Base-by-base conservation (phyloP, 1,140 invertebrate genomes). In the Sminthurides bifidus region DNA sequence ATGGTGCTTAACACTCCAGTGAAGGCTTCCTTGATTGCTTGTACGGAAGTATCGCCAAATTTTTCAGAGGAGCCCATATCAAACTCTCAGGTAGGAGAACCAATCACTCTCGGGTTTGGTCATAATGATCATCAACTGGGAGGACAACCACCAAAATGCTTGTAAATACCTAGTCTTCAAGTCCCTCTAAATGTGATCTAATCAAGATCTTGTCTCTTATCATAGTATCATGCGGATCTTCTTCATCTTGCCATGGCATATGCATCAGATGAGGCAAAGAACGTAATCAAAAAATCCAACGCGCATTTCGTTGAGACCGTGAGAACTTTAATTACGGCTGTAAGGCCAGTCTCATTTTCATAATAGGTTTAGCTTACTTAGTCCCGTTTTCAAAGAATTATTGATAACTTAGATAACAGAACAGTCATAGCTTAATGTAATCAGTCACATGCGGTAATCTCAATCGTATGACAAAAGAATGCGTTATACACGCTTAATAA, bases 151-250 rank as follows among this genome's bases (percentile, higher is more conserved):
- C 8, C 29, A 23, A 6, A 48, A 23, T 8, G 12, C 26, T 48
- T 27, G 26, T 24, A 24, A 8, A 24, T 29, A 48, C 8, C 21
- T 10, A 12, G 21, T 12, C 19, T 12, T 23, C 19, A 29, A 12
- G 27, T 48, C 19, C 6, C 10, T 48, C 15, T 17, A 35, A 14
- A 10, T 26, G 10, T 48, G 15, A 27, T 41, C 23, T 52, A 3
- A 37, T 31, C 5, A 4, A 26, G 3, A 17, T 26, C 24, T n/a
- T 35, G 6, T 37, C 1, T 17, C 43, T 37, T 24, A 8, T 58
- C 17, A 23, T 19, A 74, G 71, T 73, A 69, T 63, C 66, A 68
- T 27, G 72, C 71, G 4, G 71, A 73, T 57, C 56, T 73, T 41
- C 68, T 72, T 51, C 71, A 73, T 53, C 46, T 72, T 37, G 48